A percentile compares a stretch with the other conserved stretches of the same genome.
These are phyloP conservation scores for Dendropsophus ebraccatus DNA, from an alignment of 2,113 vertebrate genomes.

Conservation along the genomic window DNA sequence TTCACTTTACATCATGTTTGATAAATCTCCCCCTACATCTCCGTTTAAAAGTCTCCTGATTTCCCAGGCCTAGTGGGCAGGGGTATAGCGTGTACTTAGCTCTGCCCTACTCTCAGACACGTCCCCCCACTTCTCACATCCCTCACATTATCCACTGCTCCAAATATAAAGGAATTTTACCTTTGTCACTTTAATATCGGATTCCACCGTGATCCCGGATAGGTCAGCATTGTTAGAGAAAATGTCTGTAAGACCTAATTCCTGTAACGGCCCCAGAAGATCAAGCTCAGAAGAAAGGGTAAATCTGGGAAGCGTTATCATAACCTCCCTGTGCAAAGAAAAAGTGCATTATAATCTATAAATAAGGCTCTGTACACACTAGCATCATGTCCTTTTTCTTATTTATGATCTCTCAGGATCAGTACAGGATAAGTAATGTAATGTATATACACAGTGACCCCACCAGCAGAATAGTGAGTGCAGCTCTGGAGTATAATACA, in stretches of 20 bases:
- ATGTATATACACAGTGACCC: no score
- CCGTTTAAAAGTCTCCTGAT: no score
- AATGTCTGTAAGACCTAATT: conserved; percentile 76
- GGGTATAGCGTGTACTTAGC: not conserved
- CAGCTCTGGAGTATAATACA: no score
- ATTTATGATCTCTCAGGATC: no score
- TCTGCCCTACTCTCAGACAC: not conserved
- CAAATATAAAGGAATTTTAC: conserved; percentile 65
- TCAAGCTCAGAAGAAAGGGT: conserved; percentile 73
- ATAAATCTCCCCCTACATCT: not conserved
- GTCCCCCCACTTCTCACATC: not conserved
- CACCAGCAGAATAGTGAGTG: no score
- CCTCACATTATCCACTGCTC: not conserved
- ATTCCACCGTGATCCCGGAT: conserved; percentile 72
- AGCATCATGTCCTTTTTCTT: no score
- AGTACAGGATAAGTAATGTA: no score
- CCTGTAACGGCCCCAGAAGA: conserved; percentile 68
- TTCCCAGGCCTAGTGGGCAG: no score
- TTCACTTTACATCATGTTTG: no score
- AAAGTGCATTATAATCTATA: not conserved
- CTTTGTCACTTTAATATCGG: conserved; percentile 75
- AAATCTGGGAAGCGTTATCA: conserved; percentile 77
- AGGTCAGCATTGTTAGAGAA: conserved; percentile 76
- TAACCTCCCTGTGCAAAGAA: conserved; percentile 65
- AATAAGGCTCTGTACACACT: not conserved